A percentile compares a stretch with the other conserved stretches of the same genome.
Conservation (phyloP, 2,113 vertebrate genomes). For the Antigone vipio region DNA sequence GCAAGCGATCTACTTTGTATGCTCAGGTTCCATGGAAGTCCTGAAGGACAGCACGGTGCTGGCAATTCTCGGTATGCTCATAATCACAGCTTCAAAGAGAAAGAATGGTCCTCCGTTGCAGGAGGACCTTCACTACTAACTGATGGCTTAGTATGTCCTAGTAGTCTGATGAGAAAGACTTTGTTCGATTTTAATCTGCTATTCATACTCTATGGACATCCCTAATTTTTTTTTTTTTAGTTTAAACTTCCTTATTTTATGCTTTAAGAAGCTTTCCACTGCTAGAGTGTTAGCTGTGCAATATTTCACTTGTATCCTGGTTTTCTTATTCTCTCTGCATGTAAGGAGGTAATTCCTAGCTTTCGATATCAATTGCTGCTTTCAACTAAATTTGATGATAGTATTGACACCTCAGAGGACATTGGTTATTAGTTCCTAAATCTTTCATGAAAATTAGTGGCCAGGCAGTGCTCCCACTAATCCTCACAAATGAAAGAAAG, state of each 20-base stretch:
- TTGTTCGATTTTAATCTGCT: not conserved
- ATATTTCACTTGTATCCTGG: not conserved
- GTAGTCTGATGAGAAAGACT: not conserved
- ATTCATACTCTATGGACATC: not conserved
- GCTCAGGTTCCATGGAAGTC: constrained; percentile 98
- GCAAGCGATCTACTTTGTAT: constrained; percentile 97
- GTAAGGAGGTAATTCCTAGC: not conserved
- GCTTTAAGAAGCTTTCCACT: not conserved
- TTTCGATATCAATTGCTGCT: not conserved
- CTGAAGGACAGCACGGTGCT: constrained; percentile 95
- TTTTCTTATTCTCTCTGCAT: not conserved
- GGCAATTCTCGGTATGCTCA: constrained; percentile 91
- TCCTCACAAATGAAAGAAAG: not conserved
- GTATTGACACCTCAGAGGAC: not conserved
- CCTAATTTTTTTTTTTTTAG: not conserved
- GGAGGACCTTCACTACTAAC: not conserved
- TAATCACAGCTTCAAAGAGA: not conserved
- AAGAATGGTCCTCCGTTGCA: not conserved
- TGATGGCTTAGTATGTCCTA: not conserved
- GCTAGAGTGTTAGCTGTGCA: not conserved
- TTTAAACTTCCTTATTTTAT: not conserved
- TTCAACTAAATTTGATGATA: not conserved
- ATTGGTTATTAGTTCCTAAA: not conserved
- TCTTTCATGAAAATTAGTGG: not conserved
- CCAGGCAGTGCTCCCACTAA: not conserved